These are phyloP conservation scores for Euthynnus affinis DNA, from an alignment of 2,797 vertebrate genomes.

Conservation along the genomic window DNA sequence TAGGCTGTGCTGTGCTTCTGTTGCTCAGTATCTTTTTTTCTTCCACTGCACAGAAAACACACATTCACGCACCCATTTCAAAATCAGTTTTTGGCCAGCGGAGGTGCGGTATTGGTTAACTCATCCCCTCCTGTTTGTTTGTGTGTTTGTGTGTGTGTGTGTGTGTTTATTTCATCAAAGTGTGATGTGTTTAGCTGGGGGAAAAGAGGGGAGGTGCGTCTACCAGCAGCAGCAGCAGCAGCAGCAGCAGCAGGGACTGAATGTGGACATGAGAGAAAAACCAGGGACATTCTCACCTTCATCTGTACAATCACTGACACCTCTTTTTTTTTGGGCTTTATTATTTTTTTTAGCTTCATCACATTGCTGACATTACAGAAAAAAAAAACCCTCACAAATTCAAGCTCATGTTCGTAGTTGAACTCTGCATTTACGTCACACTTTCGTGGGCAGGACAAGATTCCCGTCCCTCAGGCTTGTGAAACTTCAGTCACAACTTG, in stretches of 20 bases:
- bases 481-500: constrained; percentile 36
- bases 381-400: constrained; percentile 22
- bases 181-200: constrained; percentile 51
- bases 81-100: constrained; percentile 54
- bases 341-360: neutral
- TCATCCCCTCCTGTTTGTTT: constrained; percentile 31
- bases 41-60: constrained; percentile 29
- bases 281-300: constrained; percentile 48
- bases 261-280: constrained; percentile 51
- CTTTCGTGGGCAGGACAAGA: constrained; percentile 20
- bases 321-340: constrained; percentile 10
- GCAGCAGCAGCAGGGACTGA: constrained; percentile 6
- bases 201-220: neutral
- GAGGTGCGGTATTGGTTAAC: constrained; percentile 56
- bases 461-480: constrained; percentile 7
- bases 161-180: constrained; percentile 69
- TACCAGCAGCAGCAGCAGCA: too few species aligned
- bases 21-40: constrained; percentile 5
- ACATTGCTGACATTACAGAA: too few species aligned
- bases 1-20: constrained; percentile 80
- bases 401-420: constrained; percentile 12
- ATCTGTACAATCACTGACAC: constrained; percentile 21
- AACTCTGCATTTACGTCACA: constrained; percentile 25
- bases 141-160: constrained; percentile 53
- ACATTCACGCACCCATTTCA: constrained; percentile 30